A percentile compares a stretch with the other conserved stretches of the same genome.
phyloP scores from a whole-genome alignment of 1,140 invertebrate genomes.

The Amyelois transitella region DNA sequence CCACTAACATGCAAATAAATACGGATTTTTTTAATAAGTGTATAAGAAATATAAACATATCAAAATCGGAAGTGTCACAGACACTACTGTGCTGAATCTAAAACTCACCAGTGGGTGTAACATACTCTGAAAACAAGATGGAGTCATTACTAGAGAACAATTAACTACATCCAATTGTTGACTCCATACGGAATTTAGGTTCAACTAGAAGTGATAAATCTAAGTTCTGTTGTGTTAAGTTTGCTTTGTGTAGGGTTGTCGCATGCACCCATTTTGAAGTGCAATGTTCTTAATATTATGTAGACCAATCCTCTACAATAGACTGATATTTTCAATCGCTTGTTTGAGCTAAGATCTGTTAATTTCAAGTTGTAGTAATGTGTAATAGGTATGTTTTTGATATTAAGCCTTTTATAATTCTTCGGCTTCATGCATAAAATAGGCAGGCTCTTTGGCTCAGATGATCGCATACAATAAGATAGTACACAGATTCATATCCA shows the following conservation, averaged over 20 bases:
- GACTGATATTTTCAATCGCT: background rate
- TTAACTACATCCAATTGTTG: slow-evolving; percentile 55
- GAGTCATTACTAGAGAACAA: slow-evolving; percentile 67
- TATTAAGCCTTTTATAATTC: too few relatives aligned
- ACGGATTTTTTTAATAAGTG: background rate
- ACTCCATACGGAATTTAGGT: slow-evolving; percentile 53
- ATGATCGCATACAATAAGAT: background rate
- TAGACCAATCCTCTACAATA: background rate
- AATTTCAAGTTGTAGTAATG: too few relatives aligned
- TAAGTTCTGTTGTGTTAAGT: slow-evolving; percentile 1
- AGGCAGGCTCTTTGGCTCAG: background rate
- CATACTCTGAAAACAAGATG: slow-evolving; percentile 73
- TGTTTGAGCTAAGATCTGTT: background rate
- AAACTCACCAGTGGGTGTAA: slow-evolving; percentile 71
- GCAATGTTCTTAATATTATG: background rate
- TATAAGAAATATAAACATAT: background rate
- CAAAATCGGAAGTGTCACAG: background rate
- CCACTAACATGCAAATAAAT: slow-evolving; percentile 6
- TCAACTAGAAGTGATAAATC: slow-evolving; percentile 13
- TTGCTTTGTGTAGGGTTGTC: slow-evolving; percentile 3
- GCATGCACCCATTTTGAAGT: slow-evolving; percentile 5
- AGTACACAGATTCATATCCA: background rate
- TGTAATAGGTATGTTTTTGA: too few relatives aligned
- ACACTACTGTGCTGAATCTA: slow-evolving; percentile 58
- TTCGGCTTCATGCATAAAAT: background rate